Percentiles rank a stretch among this genome's conserved stretches.
These are phyloP conservation scores for Petrocephalus schoutedeni DNA, from an alignment of 2,797 vertebrate genomes.

Conservation along the genomic window DNA sequence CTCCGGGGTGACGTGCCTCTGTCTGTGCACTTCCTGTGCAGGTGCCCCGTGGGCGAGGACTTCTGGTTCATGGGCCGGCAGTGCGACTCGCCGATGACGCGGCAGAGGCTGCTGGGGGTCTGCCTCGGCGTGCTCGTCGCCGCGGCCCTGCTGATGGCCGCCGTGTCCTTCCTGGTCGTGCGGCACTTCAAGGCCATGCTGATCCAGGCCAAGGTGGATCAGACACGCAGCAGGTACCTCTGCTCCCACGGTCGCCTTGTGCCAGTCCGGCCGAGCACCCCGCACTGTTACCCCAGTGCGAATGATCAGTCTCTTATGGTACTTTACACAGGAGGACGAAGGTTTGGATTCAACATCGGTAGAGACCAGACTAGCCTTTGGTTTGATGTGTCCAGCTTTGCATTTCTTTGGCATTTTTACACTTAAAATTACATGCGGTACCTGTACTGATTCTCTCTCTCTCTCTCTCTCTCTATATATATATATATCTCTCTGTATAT, in stretches of 20 bases:
- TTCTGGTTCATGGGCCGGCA: conserved; percentile 79
- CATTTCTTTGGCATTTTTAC: not conserved
- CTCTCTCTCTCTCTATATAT: not conserved
- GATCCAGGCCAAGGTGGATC: conserved; percentile 77
- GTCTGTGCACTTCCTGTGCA: conserved; percentile 32
- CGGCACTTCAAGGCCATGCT: conserved; percentile 71
- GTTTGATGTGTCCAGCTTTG: not conserved
- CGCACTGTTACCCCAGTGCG: not conserved
- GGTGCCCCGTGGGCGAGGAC: conserved; percentile 72
- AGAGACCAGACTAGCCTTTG: not conserved
- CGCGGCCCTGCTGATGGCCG: conserved; percentile 53
- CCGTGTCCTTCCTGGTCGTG: conserved; percentile 61
- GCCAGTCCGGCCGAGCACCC: not conserved
- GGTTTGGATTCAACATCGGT: not conserved
- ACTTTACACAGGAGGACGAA: not conserved
- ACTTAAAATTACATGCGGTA: not conserved
- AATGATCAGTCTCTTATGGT: not conserved
- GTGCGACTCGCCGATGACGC: conserved; percentile 75
- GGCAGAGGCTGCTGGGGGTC: conserved; percentile 59
- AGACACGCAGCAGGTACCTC: conserved; percentile 80
- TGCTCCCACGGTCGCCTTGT: not conserved
- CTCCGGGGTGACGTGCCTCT: not conserved
- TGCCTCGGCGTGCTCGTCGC: conserved; percentile 65
- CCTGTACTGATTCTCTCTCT: not conserved
- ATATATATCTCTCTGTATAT: not conserved